These are phyloP conservation scores for Dasyurus viverrinus DNA, from an alignment of 2,113 vertebrate species.

Conservation along the genomic window DNA sequence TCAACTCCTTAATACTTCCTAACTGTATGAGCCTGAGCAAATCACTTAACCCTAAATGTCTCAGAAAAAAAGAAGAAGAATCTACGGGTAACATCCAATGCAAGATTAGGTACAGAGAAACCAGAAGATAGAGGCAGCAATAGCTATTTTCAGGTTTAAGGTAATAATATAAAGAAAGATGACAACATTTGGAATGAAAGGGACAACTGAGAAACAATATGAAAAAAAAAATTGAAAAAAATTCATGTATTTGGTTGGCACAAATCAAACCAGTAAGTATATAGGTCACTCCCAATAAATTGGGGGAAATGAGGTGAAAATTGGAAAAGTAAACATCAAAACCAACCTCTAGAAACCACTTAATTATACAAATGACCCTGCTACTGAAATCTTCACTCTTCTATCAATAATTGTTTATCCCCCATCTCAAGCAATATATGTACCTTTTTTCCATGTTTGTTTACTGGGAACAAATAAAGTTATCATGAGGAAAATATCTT, in stretches of 20 bases:
- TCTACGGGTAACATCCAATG: background rate
- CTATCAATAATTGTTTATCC: constrained; percentile 1
- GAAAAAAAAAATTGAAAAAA: background rate
- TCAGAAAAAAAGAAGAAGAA: background rate
- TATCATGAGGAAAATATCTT: background rate
- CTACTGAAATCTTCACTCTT: background rate
- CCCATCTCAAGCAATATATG: background rate
- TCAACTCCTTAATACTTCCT: too few species aligned
- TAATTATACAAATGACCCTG: constrained; percentile 16
- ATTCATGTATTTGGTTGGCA: constrained; percentile 18
- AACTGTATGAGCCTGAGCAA: too few species aligned
- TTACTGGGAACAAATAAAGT: background rate
- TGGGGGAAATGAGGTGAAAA: background rate
- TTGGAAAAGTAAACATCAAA: constrained; percentile 40
- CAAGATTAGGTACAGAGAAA: background rate
- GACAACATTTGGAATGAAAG: background rate
- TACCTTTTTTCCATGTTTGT: background rate
- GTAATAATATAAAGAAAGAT: constrained; percentile 34
- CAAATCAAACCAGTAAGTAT: constrained; percentile 31
- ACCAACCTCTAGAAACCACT: background rate
- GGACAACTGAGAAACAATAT: background rate
- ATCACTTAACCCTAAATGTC: too few species aligned
- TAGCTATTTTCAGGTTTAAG: constrained; percentile 14
- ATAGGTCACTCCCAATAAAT: background rate
- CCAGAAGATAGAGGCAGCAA: background rate